phyloP scores from a whole-genome alignment of 1,140 invertebrate genomes.

The Drosophila albomicans region DNA sequence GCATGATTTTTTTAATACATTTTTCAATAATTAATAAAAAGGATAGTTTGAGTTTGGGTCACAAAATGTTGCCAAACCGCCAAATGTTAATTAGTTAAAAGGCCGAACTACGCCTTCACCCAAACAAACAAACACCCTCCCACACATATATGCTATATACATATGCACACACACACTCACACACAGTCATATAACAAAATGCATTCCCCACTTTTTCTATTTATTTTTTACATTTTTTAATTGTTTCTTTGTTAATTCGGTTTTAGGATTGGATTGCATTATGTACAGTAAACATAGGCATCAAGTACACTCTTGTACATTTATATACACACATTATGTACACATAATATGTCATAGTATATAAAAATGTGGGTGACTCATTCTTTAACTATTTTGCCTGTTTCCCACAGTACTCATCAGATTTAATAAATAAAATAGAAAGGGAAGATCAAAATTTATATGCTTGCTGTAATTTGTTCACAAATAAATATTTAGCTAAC shows the following conservation, averaged over 20 bases:
- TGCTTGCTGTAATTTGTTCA: slow-evolving; percentile 23
- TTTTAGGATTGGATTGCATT: slow-evolving; percentile 60
- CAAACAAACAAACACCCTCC: slow-evolving; percentile 22
- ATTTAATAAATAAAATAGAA: slow-evolving; percentile 8
- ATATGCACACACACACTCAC: slow-evolving; percentile 30
- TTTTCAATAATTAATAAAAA: slow-evolving; percentile 79
- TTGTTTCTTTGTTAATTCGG: slow-evolving; percentile 46
- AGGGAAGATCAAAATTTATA: slow-evolving; percentile 5
- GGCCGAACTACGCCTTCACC: slow-evolving; percentile 72
- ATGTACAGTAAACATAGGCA: slow-evolving; percentile 34
- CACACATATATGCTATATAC: background rate
- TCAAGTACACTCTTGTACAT: background rate
- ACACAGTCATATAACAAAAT: slow-evolving; percentile 15
- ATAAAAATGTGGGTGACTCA: slow-evolving; percentile 28
- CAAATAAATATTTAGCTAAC: slow-evolving; percentile 73
- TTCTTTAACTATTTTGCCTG: background rate
- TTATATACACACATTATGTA: background rate
- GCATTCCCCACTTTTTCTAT: slow-evolving; percentile 55
- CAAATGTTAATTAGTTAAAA: slow-evolving; percentile 84
- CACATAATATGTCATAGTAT: slow-evolving; percentile 5
- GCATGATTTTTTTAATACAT: slow-evolving; percentile 62
- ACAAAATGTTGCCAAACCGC: slow-evolving; percentile 69
- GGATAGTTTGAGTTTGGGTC: slow-evolving; percentile 35
- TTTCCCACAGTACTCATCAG: slow-evolving; percentile 12
- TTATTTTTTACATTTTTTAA: slow-evolving; percentile 51